These are phyloP conservation scores for Trichogramma pretiosum DNA, from an alignment of 1,140 invertebrate genomes.

Conservation along the genomic window DNA sequence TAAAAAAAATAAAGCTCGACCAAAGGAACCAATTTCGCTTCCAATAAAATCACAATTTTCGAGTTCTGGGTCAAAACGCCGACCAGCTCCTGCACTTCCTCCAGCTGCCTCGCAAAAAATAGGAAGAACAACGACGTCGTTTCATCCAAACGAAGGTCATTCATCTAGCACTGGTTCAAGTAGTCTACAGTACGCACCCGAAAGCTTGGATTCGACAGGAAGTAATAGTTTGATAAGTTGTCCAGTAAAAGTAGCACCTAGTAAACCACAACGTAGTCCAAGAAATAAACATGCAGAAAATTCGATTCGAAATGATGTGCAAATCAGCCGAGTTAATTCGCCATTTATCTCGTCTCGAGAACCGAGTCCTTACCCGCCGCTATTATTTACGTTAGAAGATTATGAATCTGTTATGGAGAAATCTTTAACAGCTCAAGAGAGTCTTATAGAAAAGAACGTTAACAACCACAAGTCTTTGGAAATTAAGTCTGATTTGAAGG, in stretches of 20 bases:
- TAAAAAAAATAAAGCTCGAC: conserved; percentile 22
- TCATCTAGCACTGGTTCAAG: no score
- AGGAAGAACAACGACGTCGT: not conserved
- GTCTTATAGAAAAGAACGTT: not conserved
- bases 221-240: no score
- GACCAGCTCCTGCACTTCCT: not conserved
- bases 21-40: no score
- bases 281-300: no score
- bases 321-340: not conserved
- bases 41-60: not conserved
- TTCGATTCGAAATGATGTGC: no score
- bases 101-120: conserved; percentile 2
- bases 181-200: no score
- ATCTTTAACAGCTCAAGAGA: not conserved
- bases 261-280: no score
- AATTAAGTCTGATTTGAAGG: not conserved
- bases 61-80: not conserved
- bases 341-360: conserved; percentile 11
- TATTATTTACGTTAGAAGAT: conserved; percentile 37
- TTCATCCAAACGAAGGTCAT: not conserved
- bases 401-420: conserved; percentile 33
- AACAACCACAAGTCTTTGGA: conserved; percentile 4
- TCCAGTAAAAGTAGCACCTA: no score
- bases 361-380: conserved; percentile 23
- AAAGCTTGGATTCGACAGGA: no score